Evolutionary conservation across 2,888 invertebrate genomes (phyloP).

Genomic region (Ecdyonurus torrentis): DNA sequence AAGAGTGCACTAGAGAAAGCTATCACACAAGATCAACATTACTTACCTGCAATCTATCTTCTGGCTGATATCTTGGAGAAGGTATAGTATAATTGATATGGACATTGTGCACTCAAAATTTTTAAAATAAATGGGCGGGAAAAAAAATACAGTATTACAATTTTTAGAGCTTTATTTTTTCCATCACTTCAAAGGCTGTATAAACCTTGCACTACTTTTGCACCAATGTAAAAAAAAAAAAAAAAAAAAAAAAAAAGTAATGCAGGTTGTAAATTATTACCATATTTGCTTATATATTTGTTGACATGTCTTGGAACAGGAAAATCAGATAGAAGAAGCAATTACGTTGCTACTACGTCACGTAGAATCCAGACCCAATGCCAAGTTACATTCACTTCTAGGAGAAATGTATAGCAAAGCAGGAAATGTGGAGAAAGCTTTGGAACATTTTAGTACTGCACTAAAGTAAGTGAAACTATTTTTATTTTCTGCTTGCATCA

Average conservation of each 20-base stretch:
- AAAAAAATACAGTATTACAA: too few species aligned
- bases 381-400: constrained; percentile 44
- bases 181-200: too few species aligned
- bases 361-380: constrained; percentile 40
- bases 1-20: constrained; percentile 56
- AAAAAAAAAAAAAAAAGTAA: too few species aligned
- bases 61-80: constrained; percentile 51
- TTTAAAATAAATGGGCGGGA: too few species aligned
- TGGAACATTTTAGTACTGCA: constrained; percentile 48
- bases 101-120: too few species aligned
- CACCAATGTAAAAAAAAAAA: too few species aligned
- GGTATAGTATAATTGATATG: too few species aligned
- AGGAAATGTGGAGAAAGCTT: constrained; percentile 47
- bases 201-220: too few species aligned
- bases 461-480: constrained; percentile 37
- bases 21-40: constrained; percentile 48
- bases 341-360: constrained; percentile 49
- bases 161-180: too few species aligned
- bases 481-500: too few species aligned
- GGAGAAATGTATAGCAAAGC: constrained; percentile 43
- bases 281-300: too few species aligned
- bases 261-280: not conserved
- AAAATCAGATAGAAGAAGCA: constrained; percentile 46
- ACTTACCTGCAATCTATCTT: constrained; percentile 52
- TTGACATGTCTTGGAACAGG: too few species aligned